Evolutionary conservation across 2,797 vertebrate genomes (phyloP), one percentile per base, ranked within the genome.

Genomic region (Epinephelus awoara): DNA sequence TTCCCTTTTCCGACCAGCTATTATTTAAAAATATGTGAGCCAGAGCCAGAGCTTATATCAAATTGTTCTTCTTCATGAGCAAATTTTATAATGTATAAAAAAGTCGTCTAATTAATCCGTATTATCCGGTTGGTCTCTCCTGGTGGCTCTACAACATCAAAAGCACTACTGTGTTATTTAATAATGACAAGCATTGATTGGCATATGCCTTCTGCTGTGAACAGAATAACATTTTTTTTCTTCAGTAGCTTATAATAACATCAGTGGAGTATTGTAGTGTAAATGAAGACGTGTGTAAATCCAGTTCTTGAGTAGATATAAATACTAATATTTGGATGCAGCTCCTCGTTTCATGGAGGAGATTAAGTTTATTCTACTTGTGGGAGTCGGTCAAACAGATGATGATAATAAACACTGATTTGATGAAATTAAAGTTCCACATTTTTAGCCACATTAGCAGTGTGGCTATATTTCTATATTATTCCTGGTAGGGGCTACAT

Each of bases 181-280:
- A 75, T 44, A 52, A 50, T 56, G 27, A 62, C 3, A 0, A 69
- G n/a, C 50, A 63, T 38, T 59, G 63, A 84, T 50, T 70, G 64
- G 18, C 77, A 57, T 42, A 10, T 51, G 38, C 19, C 27, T 56
- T 68, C 61, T 58, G 59, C 27, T 18, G 25, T 9, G 23, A 50
- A 72, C 18, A 66, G 19, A 75, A 75, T n/a, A 58, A 17, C 50
- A 76, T 44, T 72, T 52, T 76, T 29, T 76, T 29, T 69, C 7
- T 40, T 64, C 47, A 59, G 62, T 7, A 54, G 27, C 59, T 34
- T 46, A 64, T 52, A 66, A 58, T 15, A 77, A 67, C 25, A 75
- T 77, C 52, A 71, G 6, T 65, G 13, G 7, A 29, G 34, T 34
- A 55, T 57, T 63, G 29, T 63, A 10, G 59, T 69, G 65, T 58